These are phyloP conservation scores for Caenorhabditis tropicalis DNA, from an alignment of 1,140 invertebrate genomes.

Conservation along the genomic window DNA sequence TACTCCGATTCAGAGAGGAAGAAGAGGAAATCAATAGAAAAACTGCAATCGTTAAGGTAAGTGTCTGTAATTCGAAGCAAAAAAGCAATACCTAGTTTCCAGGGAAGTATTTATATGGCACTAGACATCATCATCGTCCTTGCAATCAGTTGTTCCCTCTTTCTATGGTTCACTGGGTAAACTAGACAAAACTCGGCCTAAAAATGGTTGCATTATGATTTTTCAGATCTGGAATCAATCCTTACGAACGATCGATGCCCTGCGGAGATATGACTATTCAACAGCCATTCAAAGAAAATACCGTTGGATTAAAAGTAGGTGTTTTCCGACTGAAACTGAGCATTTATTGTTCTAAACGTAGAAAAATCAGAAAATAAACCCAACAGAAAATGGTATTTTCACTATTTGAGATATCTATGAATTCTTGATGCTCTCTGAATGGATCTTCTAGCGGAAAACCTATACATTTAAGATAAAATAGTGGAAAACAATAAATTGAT, in stretches of 20 bases:
- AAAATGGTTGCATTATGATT: neutral
- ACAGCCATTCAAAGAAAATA: conserved; percentile 59
- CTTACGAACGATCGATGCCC: conserved; percentile 48
- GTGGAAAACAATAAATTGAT: too few relatives aligned
- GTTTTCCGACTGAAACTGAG: neutral
- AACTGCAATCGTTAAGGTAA: neutral
- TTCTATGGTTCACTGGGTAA: conserved; percentile 49
- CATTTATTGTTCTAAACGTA: neutral
- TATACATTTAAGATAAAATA: too few relatives aligned
- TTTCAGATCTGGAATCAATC: conserved; percentile 47
- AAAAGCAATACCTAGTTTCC: neutral
- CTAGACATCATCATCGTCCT: conserved; percentile 54
- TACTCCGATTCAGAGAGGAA: conserved; percentile 39
- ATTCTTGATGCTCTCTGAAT: too few relatives aligned
- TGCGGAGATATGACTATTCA: conserved; percentile 53
- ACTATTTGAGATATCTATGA: too few relatives aligned
- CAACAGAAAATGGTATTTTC: too few relatives aligned
- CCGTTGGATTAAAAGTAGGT: conserved; percentile 45
- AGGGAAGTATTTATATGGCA: conserved; percentile 49
- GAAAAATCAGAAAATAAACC: too few relatives aligned
- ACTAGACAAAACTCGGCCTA: neutral
- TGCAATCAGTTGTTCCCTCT: conserved; percentile 30
- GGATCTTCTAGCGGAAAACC: too few relatives aligned
- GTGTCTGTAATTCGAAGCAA: neutral
- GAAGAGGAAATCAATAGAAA: conserved; percentile 37